Percentiles rank a stretch among this genome's conserved stretches.
Evolutionary conservation across 1,140 invertebrate species (phyloP).

Genomic region (Drosophila burlai): DNA sequence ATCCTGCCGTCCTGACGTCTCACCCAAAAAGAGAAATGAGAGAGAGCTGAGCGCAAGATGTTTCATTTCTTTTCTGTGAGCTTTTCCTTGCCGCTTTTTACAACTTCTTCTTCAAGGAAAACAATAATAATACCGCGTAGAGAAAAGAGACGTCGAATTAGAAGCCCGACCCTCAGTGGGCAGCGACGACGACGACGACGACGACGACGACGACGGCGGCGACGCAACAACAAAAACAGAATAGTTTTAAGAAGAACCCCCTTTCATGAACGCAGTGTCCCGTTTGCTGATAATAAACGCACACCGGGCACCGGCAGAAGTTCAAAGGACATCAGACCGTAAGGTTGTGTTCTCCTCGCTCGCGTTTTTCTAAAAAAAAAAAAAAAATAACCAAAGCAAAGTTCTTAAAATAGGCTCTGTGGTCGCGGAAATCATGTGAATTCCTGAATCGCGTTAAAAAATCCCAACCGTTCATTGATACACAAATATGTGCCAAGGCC

Average conservation of each 20-base stretch:
- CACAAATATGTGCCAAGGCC: not conserved
- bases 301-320: constrained; percentile 72
- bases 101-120: constrained; percentile 71
- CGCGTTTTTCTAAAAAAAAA: constrained; percentile 17
- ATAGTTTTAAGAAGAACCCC: constrained; percentile 70
- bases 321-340: constrained; percentile 79
- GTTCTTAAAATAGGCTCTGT: not conserved
- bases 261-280: constrained; percentile 60
- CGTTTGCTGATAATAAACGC: constrained; percentile 76
- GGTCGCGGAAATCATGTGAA: constrained; percentile 15
- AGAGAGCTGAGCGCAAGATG: constrained; percentile 49
- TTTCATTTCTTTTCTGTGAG: constrained; percentile 52
- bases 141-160: constrained; percentile 65
- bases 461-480: not conserved
- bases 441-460: not conserved
- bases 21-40: constrained; percentile 23
- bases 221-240: constrained; percentile 38
- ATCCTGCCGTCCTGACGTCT: constrained; percentile 22
- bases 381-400: constrained; percentile 14
- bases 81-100: constrained; percentile 52
- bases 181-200: constrained; percentile 37
- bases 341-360: constrained; percentile 61
- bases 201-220: constrained; percentile 14
- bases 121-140: constrained; percentile 64
- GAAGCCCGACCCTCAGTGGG: constrained; percentile 32